Percentiles rank a stretch among this genome's conserved stretches.
These are phyloP conservation scores for Idaea biselata DNA, from an alignment of 2,888 invertebrate genomes.

Conservation along the genomic window DNA sequence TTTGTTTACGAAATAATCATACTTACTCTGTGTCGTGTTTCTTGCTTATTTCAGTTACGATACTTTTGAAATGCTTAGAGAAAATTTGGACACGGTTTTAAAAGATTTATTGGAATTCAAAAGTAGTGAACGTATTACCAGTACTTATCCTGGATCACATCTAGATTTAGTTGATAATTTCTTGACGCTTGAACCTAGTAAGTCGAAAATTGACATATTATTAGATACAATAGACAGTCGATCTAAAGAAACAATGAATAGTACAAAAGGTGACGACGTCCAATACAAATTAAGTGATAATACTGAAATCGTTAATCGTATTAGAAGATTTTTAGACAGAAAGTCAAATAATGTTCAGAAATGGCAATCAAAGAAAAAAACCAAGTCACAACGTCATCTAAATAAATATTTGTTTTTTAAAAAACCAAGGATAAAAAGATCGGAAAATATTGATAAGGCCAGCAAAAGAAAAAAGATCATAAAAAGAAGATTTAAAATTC, in stretches of 20 bases:
- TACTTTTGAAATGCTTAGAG: conserved; percentile 93
- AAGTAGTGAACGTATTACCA: conserved; percentile 43
- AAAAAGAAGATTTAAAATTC: conserved; percentile 23
- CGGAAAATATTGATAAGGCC: conserved; percentile 9
- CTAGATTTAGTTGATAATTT: conserved; percentile 54
- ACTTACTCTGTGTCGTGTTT: background rate
- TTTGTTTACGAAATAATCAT: background rate
- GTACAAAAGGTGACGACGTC: conserved; percentile 28
- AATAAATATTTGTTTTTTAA: conserved; percentile 8
- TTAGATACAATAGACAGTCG: conserved; percentile 33
- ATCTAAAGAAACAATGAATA: conserved; percentile 33
- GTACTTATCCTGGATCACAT: conserved; percentile 60
- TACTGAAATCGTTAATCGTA: conserved; percentile 56
- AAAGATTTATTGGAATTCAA: conserved; percentile 84
- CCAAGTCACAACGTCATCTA: conserved; percentile 35
- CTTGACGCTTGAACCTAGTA: conserved; percentile 32
- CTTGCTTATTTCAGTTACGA: conserved; percentile 81
- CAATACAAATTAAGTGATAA: conserved; percentile 33
- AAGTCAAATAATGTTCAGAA: background rate
- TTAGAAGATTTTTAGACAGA: conserved; percentile 57
- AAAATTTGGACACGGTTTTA: conserved; percentile 87
- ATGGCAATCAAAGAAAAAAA: conserved; percentile 34
- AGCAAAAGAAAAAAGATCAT: conserved; percentile 10
- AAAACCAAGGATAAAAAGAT: conserved; percentile 25
- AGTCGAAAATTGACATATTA: conserved; percentile 21